Base-by-base conservation (phyloP, 2,113 vertebrate species). In the Laticauda colubrina region DNA sequence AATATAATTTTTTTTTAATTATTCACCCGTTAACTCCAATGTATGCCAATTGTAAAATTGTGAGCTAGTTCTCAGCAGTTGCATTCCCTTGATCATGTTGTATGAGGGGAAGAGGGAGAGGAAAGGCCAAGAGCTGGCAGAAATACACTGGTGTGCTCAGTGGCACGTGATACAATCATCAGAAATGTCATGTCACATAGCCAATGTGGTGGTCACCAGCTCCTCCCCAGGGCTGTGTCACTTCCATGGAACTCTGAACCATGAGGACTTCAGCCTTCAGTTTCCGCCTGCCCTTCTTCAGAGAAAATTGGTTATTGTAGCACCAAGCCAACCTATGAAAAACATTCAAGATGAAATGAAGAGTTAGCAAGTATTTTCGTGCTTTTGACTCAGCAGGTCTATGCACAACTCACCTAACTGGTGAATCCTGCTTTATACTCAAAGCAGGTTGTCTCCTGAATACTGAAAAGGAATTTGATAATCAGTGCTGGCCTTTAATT, bases 261-360 rank as follows among this genome's bases (percentile, higher is more conserved):
- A 96, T n/a, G 92, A 97, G 94, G 93, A 96, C 95, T 9, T 51
- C 48, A 51, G 97, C 94, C 97, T 97, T 98, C 95, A 93, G 97
- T 94, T 95, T 96, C 97, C 90, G 87, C 96, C 95, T 96, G 96
- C 97, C 96, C 95, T 95, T 95, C 95, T 95, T 95, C 94, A 96
- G 97, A 95, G 92, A 93, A 95, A 53, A 53, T 9, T 75, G 48
- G 92, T 98, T 99, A 99, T 98, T 99, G 99, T 97, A 99, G 96
- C 96, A 99, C 99, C 98, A 99, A 97, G 90, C 99, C 99, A 0
- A 99, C 99, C 99, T 99, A 96, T 51, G 96, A 88, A 43, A 85
- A 61, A 93, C 90, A 88, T 69, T 94, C 95, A 93, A 0, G 12
- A 87, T 85, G 94, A 91, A 96, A 0, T 14, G 61, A 2, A 59